These are phyloP conservation scores for Ptychadena robeensis DNA, from an alignment of 2,797 vertebrate species.

Conservation along the genomic window DNA sequence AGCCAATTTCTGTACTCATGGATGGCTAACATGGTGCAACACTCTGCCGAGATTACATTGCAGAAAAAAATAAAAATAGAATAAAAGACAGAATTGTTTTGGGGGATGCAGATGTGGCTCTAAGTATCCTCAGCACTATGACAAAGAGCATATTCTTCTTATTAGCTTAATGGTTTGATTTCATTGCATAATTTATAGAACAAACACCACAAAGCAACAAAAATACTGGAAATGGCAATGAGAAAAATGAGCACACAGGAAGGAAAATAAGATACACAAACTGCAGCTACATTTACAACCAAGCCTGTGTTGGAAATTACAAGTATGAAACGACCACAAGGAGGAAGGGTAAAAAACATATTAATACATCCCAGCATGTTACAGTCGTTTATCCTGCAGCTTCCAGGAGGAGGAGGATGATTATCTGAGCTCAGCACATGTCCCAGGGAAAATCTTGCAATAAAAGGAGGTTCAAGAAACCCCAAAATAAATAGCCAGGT, in stretches of 20 bases:
- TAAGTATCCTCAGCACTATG: no score
- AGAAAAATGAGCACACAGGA: not conserved
- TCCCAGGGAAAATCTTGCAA: slow-evolving; percentile 11
- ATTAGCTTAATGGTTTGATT: not conserved
- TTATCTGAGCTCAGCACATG: not conserved
- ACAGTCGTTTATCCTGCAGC: slow-evolving; percentile 13
- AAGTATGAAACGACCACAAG: not conserved
- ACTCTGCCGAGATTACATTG: no score
- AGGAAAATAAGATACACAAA: not conserved
- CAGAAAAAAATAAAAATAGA: no score
- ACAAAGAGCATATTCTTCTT: no score
- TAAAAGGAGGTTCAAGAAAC: not conserved
- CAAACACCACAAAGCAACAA: not conserved
- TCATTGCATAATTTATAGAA: not conserved
- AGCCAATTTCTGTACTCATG: no score
- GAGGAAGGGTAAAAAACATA: slow-evolving; percentile 22
- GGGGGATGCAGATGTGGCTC: no score
- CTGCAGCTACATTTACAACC: not conserved
- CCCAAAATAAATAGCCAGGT: not conserved
- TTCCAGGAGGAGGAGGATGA: slow-evolving; percentile 18
- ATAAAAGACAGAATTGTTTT: no score
- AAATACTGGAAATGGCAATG: not conserved
- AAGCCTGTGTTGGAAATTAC: not conserved
- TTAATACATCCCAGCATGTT: slow-evolving; percentile 5
- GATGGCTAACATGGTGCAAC: no score